These are phyloP conservation scores for Yponomeuta evonymella DNA, from an alignment of 2,888 invertebrate species.

Conservation along the genomic window DNA sequence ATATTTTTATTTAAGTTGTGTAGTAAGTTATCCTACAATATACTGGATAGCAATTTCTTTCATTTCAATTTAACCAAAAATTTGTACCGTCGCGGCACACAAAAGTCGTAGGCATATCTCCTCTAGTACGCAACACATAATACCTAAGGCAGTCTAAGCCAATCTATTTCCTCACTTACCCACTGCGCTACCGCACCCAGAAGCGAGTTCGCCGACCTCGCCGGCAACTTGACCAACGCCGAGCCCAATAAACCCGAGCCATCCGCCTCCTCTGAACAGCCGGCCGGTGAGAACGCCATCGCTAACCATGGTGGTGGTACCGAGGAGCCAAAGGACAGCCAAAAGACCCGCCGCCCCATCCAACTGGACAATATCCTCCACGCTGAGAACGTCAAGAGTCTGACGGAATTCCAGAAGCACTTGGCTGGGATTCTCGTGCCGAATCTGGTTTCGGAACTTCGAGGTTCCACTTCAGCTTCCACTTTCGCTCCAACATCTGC, in stretches of 20 bases:
- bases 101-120: too few relatives aligned
- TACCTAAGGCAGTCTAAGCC: too few relatives aligned
- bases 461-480: neutral
- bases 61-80: too few relatives aligned
- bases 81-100: too few relatives aligned
- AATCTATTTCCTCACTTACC: neutral
- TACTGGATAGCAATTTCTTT: too few relatives aligned
- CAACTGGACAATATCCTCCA: conserved; percentile 9
- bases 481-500: neutral
- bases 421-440: conserved; percentile 13
- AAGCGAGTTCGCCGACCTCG: conserved; percentile 65
- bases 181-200: conserved; percentile 16
- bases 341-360: conserved; percentile 17
- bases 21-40: too few relatives aligned
- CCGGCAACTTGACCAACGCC: conserved; percentile 50
- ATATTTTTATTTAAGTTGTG: too few relatives aligned
- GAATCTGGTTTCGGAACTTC: conserved; percentile 1
- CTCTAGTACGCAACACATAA: too few relatives aligned
- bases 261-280: conserved; percentile 19
- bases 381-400: conserved; percentile 15
- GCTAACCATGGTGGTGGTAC: conserved; percentile 19
- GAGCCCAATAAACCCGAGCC: conserved; percentile 25
- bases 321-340: conserved; percentile 21
- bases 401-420: conserved; percentile 14
- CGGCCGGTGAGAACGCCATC: conserved; percentile 20